A percentile compares a stretch with the other conserved stretches of the same genome.
These are phyloP conservation scores for Pterostichus niger DNA, from an alignment of 2,888 invertebrate species.

Conservation along the genomic window DNA sequence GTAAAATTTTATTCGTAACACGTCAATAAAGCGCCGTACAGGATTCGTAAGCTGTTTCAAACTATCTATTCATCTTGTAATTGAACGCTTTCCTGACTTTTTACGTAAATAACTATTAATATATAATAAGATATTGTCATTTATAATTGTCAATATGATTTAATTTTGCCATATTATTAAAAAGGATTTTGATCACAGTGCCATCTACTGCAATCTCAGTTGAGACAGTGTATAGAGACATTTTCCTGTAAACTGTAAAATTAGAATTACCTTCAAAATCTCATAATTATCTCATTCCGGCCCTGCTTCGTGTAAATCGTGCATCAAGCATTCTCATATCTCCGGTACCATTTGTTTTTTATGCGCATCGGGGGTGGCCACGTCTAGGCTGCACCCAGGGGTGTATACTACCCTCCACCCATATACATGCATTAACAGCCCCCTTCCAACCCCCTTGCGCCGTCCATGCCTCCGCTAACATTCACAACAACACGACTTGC, in stretches of 20 bases:
- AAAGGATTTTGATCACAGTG: not conserved
- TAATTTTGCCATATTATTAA: not conserved
- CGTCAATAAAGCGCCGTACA: no score
- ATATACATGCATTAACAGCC: slow-evolving; percentile 4
- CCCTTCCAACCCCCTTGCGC: not conserved
- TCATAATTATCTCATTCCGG: not conserved
- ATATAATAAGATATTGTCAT: no score
- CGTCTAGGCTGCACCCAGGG: slow-evolving; percentile 24
- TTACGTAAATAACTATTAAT: no score
- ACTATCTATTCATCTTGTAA: no score
- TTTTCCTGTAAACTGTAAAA: not conserved
- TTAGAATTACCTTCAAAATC: not conserved
- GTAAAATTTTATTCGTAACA: no score
- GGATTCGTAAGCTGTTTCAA: no score
- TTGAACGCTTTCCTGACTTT: no score
- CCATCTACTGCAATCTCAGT: not conserved
- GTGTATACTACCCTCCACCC: not conserved
- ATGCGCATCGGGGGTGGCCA: slow-evolving; percentile 46
- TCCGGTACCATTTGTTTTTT: slow-evolving; percentile 56
- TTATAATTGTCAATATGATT: no score
- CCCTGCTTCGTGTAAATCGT: slow-evolving; percentile 6
- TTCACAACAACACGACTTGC: slow-evolving; percentile 5
- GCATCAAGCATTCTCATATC: slow-evolving; percentile 20
- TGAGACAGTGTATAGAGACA: not conserved
- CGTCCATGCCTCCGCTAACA: not conserved